Evolutionary conservation across 1,140 invertebrate species (phyloP).

Genomic region (Dendroctonus valens): DNA sequence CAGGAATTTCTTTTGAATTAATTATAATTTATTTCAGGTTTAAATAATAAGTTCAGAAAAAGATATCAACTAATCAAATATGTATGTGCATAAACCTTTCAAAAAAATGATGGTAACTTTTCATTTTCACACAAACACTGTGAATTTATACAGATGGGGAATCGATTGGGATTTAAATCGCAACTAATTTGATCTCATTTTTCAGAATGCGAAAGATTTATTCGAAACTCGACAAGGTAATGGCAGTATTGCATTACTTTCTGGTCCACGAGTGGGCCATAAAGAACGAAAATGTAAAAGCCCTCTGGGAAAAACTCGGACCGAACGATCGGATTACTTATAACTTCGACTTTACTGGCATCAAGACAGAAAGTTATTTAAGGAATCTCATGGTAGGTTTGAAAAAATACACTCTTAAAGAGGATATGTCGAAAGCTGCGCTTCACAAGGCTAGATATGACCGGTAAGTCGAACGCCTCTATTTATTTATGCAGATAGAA

Average conservation of each 20-base stretch:
- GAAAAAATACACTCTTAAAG: constrained; percentile 36
- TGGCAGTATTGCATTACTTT: constrained; percentile 33
- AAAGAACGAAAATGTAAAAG: constrained; percentile 31
- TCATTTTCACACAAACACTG: too few species aligned
- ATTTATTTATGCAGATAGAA: background rate
- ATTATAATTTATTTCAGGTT: too few species aligned
- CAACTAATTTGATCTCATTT: background rate
- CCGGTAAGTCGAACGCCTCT: constrained; percentile 23
- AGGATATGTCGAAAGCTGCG: constrained; percentile 34
- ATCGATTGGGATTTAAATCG: background rate
- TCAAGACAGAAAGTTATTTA: constrained; percentile 27
- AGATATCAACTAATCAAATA: too few species aligned
- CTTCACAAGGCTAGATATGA: constrained; percentile 29
- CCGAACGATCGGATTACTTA: constrained; percentile 22
- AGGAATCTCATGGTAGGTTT: constrained; percentile 29
- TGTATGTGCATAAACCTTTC: too few species aligned
- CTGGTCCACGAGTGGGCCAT: constrained; percentile 34
- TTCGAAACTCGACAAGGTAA: constrained; percentile 31
- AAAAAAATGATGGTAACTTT: too few species aligned
- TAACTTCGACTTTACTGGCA: constrained; percentile 32
- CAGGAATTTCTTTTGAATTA: too few species aligned
- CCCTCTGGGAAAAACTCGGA: constrained; percentile 28
- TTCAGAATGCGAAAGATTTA: constrained; percentile 36
- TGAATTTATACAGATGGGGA: background rate
- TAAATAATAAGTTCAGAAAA: too few species aligned